Conservation (phyloP, 2,113 vertebrate genomes). For the Microcebus ravelobensis region DNA sequence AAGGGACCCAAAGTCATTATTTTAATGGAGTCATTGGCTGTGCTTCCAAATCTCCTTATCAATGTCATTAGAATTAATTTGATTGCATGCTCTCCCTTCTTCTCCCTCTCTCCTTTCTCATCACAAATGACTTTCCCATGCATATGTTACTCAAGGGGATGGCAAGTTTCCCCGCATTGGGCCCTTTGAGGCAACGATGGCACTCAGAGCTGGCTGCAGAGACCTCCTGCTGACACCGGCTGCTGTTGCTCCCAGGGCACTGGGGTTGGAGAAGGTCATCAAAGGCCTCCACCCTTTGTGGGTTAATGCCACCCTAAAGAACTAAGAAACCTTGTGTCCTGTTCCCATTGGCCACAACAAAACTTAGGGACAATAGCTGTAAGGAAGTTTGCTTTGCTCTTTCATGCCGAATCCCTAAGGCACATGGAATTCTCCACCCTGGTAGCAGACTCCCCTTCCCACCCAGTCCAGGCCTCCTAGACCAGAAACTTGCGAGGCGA, state of each 20-base stretch:
- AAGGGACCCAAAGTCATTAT: slow-evolving; percentile 58
- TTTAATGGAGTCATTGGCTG: slow-evolving; percentile 71
- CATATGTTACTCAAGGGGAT: not conserved
- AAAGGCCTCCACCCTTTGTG: not conserved
- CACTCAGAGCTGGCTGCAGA: not conserved
- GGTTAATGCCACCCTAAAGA: not conserved
- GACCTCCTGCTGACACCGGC: not conserved
- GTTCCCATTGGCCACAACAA: not conserved
- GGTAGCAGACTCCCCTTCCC: not conserved
- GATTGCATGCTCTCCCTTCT: slow-evolving; percentile 34
- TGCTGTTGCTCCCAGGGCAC: not conserved
- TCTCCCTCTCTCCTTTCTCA: not conserved
- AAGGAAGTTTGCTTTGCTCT: not conserved
- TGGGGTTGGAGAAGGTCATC: not conserved
- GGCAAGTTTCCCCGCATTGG: not conserved
- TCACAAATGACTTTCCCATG: slow-evolving; percentile 36
- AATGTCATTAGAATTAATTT: slow-evolving; percentile 79
- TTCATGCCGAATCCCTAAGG: not conserved
- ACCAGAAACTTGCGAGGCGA: not conserved
- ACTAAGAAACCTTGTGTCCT: not conserved
- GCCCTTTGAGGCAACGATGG: fast-evolving
- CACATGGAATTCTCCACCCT: not conserved
- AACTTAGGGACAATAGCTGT: not conserved
- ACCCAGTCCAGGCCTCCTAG: not conserved
- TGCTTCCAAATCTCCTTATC: slow-evolving; percentile 74